Base-by-base conservation (phyloP, 2,888 invertebrate genomes). In the Brachypalpus laphriformis region DNA sequence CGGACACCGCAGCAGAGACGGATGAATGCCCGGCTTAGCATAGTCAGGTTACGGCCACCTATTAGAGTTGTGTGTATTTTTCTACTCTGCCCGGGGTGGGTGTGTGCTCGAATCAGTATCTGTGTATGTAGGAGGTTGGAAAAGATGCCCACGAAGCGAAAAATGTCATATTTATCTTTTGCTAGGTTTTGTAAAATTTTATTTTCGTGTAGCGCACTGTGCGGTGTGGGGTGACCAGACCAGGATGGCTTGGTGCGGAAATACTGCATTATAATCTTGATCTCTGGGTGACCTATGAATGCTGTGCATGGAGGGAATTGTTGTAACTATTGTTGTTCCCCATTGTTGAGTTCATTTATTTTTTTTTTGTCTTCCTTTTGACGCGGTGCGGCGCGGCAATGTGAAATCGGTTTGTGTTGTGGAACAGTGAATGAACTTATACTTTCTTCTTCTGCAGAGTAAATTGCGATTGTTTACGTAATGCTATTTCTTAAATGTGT, bases 261-360 rank as follows among this genome's bases (percentile, higher is more conserved):
- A 85, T 59, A 18, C 81, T 59, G 85, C 59, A 81, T 81, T 75
- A 40, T 71, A 75, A 75, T 85, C 70, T 85, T 85, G 81, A 85
- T 85, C 85, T 81, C 65, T 51, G 28, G 70, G 81, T 81, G 81
- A 85, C 83, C 83, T 85, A 85, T 85, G 85, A 80, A 70, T 45
- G 57, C 59, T 51, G 51, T 66, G 63, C 11, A 42, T 37, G 49
- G 66, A 63, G 63, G 42, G 63, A 78, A 80, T 74, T 51, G 42
- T 66, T 74, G 22, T 42, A 71, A 78, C 77, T 70, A 77, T 65
- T 71, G 65, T 82, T 76, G 31, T 49, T 40, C 61, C n/a, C 28
- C 34, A 54, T 63, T 78, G 56, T 78, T 68, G 28, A 57, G 42
- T 45, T 20, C 49, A 25, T 68, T 45, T 14, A 25, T 16, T 42